Evolutionary conservation across 1,140 invertebrate genomes (phyloP).

Genomic region (Atta colombica): DNA sequence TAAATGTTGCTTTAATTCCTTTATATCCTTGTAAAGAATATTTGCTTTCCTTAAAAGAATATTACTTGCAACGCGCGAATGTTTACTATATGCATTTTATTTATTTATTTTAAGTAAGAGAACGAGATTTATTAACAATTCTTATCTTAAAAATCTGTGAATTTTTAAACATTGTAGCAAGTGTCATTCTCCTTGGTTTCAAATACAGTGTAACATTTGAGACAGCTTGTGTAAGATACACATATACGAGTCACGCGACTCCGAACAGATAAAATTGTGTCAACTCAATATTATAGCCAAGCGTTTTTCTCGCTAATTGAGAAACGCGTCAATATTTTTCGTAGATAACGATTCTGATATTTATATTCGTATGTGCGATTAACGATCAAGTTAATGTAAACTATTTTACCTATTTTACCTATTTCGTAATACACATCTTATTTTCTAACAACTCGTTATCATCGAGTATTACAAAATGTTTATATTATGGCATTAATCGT

Average conservation of each 20-base stretch:
- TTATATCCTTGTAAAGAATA: not conserved
- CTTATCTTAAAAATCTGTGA: not conserved
- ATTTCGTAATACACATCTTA: constrained; percentile 17
- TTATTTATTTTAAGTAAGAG: not conserved
- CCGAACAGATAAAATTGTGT: not conserved
- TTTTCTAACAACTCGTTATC: constrained; percentile 37
- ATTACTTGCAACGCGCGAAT: no score
- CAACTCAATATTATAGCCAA: constrained; percentile 10
- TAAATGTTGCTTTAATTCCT: not conserved
- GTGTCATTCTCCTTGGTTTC: not conserved
- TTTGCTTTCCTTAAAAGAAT: not conserved
- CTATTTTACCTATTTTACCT: constrained; percentile 22
- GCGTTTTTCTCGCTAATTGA: constrained; percentile 31
- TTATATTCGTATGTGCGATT: not conserved
- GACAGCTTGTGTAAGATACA: not conserved
- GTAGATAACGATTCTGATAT: constrained; percentile 19
- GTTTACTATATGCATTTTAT: not conserved
- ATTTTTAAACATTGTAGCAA: constrained; percentile 13
- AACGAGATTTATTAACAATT: not conserved
- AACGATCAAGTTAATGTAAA: not conserved
- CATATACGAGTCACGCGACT: constrained; percentile 26
- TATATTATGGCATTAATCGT: not conserved
- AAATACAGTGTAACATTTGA: not conserved
- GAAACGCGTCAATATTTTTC: constrained; percentile 27
- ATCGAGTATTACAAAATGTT: constrained; percentile 1